Evolutionary conservation across 2,113 vertebrate species (phyloP), one percentile per base, ranked within the genome.

Genomic region (Rallus limicola): DNA sequence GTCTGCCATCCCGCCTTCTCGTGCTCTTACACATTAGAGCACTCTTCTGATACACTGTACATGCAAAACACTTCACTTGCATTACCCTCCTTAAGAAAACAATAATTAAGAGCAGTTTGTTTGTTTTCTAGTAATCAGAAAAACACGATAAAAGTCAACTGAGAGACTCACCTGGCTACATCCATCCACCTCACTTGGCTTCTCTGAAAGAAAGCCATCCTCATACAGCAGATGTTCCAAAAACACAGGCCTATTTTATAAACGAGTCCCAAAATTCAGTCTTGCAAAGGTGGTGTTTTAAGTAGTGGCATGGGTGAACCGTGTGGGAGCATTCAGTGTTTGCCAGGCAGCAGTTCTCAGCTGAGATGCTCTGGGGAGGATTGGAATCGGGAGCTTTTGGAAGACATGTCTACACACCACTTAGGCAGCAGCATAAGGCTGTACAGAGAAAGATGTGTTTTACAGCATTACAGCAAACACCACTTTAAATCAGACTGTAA

Each of bases 91-190:
- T 90, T 93, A 80, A 92, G 55, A 59, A 82, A 80, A 77, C 25
- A 93, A 60, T 83, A 88, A 94, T 85, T 85, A 85, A 82, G 31
- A 85, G 21, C 29, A 79, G 38, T 82, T 89, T 56, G 12, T 52
- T 85, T 4, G 2, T 89, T 85, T 93, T 74, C 50, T 82, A 82
- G n/a, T 50, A 76, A 82, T 85, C n/a, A 76, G 26, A 75, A 89
- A 90, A 72, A 56, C 31, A 29, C 24, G 55, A 23, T 46, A 58
- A 86, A 93, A 74, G 59, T 75, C 46, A 83, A 5, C 10, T 9
- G 44, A 88, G 38, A 78, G 6, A 29, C 31, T 65, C 33, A 79
- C 50, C 14, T 28, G 40, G 11, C 67, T 87, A 20, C 34, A 75
- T 28, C 8, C 18, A 84, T 52, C 50, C 23, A 92, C 52, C 33